These are phyloP conservation scores for Dysmachus trigonus DNA, from an alignment of 2,888 invertebrate genomes.

Conservation along the genomic window DNA sequence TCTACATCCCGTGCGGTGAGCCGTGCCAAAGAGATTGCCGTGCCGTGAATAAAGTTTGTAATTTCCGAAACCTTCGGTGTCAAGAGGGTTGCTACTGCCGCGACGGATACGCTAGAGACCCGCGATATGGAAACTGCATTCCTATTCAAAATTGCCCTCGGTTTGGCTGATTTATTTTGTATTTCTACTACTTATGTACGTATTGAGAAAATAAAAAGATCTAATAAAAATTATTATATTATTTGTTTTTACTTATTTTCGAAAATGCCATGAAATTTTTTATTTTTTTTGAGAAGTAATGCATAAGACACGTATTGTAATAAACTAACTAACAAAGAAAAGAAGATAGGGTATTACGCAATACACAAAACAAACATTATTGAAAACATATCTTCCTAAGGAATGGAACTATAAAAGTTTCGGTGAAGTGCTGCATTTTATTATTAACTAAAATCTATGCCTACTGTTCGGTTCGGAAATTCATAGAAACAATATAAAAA, in stretches of 20 bases:
- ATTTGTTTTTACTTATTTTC: not conserved
- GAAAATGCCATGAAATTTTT: not conserved
- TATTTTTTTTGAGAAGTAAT: not conserved
- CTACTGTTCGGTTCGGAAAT: not conserved
- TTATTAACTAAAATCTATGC: not conserved
- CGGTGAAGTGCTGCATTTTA: not conserved
- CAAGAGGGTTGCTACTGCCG: not conserved
- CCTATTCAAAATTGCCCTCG: conserved; percentile 50
- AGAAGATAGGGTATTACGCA: not conserved
- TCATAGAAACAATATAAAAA: not conserved
- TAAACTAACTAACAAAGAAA: not conserved
- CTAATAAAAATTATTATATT: not conserved
- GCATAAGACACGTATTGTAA: not conserved
- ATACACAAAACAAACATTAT: not conserved
- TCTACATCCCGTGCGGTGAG: not conserved
- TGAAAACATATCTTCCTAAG: not conserved
- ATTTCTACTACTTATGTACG: not conserved
- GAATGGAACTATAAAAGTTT: not conserved
- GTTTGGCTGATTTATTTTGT: not conserved
- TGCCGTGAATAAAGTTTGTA: not conserved
- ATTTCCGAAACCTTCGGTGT: not conserved
- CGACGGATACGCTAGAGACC: not conserved
- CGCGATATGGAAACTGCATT: conserved; percentile 55
- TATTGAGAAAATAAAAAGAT: not conserved
- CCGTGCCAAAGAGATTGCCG: not conserved